These are phyloP conservation scores for Antheraea mylitta DNA, from an alignment of 1,140 invertebrate species.

Conservation along the genomic window DNA sequence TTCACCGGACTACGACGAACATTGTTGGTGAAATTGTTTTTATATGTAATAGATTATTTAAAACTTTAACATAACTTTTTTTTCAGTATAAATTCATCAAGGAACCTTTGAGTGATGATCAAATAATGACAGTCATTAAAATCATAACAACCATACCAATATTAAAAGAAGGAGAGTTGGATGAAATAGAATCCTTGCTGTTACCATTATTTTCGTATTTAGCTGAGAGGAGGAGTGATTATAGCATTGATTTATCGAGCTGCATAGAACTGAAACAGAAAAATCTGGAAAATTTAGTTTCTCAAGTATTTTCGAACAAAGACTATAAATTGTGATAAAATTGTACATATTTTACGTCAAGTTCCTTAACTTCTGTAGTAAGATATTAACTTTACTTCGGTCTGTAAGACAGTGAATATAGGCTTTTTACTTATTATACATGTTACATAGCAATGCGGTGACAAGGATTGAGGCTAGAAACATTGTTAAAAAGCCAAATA, in stretches of 20 bases:
- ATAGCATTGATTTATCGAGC: constrained; percentile 31
- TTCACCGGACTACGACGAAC: too few relatives aligned
- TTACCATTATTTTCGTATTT: constrained; percentile 56
- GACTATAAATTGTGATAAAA: not conserved
- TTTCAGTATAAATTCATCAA: constrained; percentile 61
- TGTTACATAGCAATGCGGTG: too few relatives aligned
- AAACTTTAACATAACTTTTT: constrained; percentile 6
- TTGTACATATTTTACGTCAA: not conserved
- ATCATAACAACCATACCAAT: constrained; percentile 5
- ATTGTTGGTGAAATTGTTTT: too few relatives aligned
- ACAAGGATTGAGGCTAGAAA: too few relatives aligned
- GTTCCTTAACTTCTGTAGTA: too few relatives aligned
- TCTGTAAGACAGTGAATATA: too few relatives aligned
- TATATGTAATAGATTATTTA: too few relatives aligned
- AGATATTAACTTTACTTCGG: too few relatives aligned
- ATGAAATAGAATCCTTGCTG: constrained; percentile 36
- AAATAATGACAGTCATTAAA: constrained; percentile 24
- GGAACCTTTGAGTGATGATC: constrained; percentile 37
- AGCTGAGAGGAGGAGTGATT: constrained; percentile 39
- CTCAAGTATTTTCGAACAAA: too few relatives aligned
- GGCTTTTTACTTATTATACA: too few relatives aligned
- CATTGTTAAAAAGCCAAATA: too few relatives aligned
- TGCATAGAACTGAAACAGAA: constrained; percentile 6
- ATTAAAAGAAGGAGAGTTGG: constrained; percentile 16
- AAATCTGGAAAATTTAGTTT: not conserved